Conservation (phyloP, 1,140 invertebrate genomes). For the Drosophila orena region DNA sequence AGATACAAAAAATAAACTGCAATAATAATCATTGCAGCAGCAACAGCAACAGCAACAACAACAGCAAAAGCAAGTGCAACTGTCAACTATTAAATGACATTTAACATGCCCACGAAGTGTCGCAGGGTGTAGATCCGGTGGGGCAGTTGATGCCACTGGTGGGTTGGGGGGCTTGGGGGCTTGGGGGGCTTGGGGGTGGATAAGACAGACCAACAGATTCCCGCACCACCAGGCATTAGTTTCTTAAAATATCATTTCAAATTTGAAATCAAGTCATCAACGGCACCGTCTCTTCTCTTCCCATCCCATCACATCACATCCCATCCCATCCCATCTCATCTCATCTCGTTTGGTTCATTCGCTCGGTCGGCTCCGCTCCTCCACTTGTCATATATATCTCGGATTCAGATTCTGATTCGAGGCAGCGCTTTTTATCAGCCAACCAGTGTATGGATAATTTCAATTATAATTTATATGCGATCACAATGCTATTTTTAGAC, state of each 20-base stretch:
- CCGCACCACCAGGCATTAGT: slow-evolving; percentile 57
- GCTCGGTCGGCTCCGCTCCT: not conserved
- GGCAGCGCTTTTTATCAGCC: slow-evolving; percentile 34
- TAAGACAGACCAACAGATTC: slow-evolving; percentile 1
- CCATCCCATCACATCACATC: no score
- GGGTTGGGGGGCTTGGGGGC: no score
- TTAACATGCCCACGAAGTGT: slow-evolving; percentile 74
- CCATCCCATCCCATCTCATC: no score
- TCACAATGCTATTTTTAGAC: slow-evolving; percentile 70
- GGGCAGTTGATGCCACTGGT: not conserved
- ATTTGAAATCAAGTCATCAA: slow-evolving; percentile 81
- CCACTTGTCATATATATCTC: slow-evolving; percentile 13
- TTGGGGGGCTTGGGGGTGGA: slow-evolving; percentile 5
- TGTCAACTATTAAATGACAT: slow-evolving; percentile 83
- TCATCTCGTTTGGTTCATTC: not conserved
- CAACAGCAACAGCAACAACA: slow-evolving; percentile 35
- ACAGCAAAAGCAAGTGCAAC: slow-evolving; percentile 67
- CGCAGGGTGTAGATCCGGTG: not conserved
- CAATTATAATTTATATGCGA: slow-evolving; percentile 82
- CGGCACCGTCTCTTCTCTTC: slow-evolving; percentile 16
- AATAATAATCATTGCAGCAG: slow-evolving; percentile 71
- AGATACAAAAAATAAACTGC: slow-evolving; percentile 67
- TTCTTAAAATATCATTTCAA: slow-evolving; percentile 83
- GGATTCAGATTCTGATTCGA: slow-evolving; percentile 10
- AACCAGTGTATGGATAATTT: slow-evolving; percentile 59